Conservation (phyloP, 2,888 invertebrate genomes). For the Mechanitis mazaeus region DNA sequence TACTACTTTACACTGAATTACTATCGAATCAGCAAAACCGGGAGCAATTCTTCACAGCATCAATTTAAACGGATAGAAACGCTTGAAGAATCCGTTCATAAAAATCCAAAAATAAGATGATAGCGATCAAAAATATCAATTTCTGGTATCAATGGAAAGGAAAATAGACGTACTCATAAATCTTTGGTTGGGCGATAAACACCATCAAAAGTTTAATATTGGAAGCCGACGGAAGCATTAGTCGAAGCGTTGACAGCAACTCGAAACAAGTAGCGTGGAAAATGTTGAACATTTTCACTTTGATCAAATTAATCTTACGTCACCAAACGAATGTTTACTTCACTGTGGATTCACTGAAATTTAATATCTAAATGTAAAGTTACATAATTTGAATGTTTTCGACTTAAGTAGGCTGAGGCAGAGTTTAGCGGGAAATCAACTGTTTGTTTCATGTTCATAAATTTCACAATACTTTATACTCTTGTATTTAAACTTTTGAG, state of each 20-base stretch:
- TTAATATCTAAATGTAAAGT: constrained; percentile 30
- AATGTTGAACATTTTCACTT: constrained; percentile 63
- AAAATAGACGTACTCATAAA: constrained; percentile 42
- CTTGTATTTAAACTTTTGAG: too few relatives aligned
- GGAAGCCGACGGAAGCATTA: constrained; percentile 71
- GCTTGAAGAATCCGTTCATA: constrained; percentile 30
- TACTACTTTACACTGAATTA: constrained; percentile 35
- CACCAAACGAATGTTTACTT: constrained; percentile 49
- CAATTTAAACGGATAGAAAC: constrained; percentile 30
- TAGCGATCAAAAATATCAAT: constrained; percentile 32
- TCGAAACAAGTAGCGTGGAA: constrained; percentile 65
- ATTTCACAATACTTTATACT: too few relatives aligned
- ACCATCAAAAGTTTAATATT: constrained; percentile 71
- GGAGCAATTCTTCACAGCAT: constrained; percentile 15
- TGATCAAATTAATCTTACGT: constrained; percentile 69
- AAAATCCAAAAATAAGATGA: neutral
- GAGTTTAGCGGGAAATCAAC: neutral
- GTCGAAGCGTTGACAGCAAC: constrained; percentile 66
- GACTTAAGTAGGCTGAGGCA: constrained; percentile 6
- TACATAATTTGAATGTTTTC: neutral
- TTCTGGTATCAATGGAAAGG: constrained; percentile 33
- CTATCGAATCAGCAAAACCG: constrained; percentile 2
- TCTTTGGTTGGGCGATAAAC: constrained; percentile 49
- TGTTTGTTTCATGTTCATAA: too few relatives aligned
- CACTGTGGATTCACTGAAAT: constrained; percentile 36